These are phyloP conservation scores for Oryzias melastigma DNA, from an alignment of 2,113 vertebrate genomes.

Conservation along the genomic window DNA sequence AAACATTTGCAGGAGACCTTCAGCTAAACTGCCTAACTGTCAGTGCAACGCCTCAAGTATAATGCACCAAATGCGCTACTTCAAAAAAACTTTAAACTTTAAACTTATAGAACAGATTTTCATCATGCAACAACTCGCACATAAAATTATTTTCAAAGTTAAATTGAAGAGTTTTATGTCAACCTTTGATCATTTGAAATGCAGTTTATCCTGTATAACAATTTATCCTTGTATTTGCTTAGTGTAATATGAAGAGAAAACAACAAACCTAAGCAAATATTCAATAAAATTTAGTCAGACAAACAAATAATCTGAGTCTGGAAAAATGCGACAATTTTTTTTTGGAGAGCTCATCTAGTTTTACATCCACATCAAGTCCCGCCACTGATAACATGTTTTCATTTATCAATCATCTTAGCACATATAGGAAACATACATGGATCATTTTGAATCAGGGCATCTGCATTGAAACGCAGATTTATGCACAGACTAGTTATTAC, in stretches of 20 bases:
- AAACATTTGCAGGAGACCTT: constrained; percentile 17
- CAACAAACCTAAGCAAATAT: too few relatives aligned
- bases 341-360: background rate
- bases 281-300: too few relatives aligned
- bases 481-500: constrained; percentile 50
- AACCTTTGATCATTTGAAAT: background rate
- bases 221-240: too few relatives aligned
- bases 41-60: constrained; percentile 25
- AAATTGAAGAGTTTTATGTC: background rate
- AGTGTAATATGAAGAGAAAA: too few relatives aligned
- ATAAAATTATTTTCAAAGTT: background rate
- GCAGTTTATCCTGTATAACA: too few relatives aligned
- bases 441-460: constrained; percentile 29
- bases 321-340: too few relatives aligned
- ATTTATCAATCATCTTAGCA: background rate
- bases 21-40: constrained; percentile 22
- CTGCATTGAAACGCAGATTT: constrained; percentile 28
- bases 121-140: background rate
- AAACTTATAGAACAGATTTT: constrained; percentile 33
- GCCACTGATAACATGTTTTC: too few relatives aligned
- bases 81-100: constrained; percentile 56
- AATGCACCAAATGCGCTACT: constrained; percentile 19
- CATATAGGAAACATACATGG: constrained; percentile 31
- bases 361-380: too few relatives aligned
- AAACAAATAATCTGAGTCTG: too few relatives aligned